Evolutionary conservation across 2,113 vertebrate genomes (phyloP), one percentile per base, ranked within the genome.

Genomic region (Albula glossodonta): DNA sequence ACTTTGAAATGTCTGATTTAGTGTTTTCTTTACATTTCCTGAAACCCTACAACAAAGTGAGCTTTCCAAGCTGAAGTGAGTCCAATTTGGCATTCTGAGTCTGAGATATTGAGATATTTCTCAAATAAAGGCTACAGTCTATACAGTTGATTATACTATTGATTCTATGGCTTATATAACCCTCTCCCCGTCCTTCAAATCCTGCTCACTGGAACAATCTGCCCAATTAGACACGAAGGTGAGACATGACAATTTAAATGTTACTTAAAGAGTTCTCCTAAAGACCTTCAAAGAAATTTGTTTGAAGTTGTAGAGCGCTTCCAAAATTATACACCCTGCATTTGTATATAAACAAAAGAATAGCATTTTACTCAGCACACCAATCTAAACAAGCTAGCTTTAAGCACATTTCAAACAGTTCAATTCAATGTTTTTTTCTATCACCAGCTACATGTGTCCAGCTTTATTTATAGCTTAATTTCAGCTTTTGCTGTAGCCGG

Each of bases 1-100:
- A 66, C 84, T 84, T 77, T 90, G 82, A 84, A 87, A 88, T 78
- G 77, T 78, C 82, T 89, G 85, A 90, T 90, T 91, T 88, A 25
- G 87, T 92, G 91, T 92, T 92, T 94, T 91, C 89, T 89, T 91
- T 93, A 85, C 85, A 52, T 94, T 92, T 91, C 92, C 91, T 93
- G 85, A 88, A 66, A 22, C 86, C 89, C 88, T 89, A 86, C 89
- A 88, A 92, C 91, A 94, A 93, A 41, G 31, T 41, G 31, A 41
- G 31, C 31, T 41, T 41, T 41, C 31, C 31, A 41, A 41, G 31
- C 91, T 86, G 84, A 89, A 90, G 90, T 88, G 90, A 88, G 92
- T 86, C 93, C 86, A 85, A 89, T 88, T 90, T 89, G 89, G 92
- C 94, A 91, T 95, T 96, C 95, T 95, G 95, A 94, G 96, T 95